These are phyloP conservation scores for Sphyrna mokarran DNA, from an alignment of 2,113 vertebrate species.

Conservation along the genomic window DNA sequence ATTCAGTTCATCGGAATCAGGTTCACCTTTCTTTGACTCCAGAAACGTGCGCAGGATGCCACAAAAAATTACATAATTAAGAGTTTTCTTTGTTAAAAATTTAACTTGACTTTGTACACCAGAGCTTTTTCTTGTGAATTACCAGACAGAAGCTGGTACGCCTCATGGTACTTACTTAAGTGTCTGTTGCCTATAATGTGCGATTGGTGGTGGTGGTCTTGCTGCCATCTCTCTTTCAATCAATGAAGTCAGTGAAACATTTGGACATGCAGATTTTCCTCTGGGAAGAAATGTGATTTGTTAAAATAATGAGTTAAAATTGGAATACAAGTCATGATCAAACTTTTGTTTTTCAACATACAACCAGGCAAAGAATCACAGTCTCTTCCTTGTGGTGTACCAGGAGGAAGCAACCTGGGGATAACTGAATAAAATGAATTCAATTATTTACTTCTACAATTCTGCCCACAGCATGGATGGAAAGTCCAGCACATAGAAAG, in stretches of 20 bases:
- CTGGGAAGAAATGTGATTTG: conserved; percentile 54
- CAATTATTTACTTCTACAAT: background rate
- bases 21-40: background rate
- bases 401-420: background rate
- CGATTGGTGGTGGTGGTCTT: conserved; percentile 80
- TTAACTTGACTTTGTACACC: background rate
- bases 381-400: background rate
- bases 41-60: background rate
- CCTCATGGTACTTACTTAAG: conserved; percentile 68
- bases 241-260: conserved; percentile 70
- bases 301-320: background rate
- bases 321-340: background rate
- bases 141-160: background rate
- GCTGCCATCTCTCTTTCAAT: conserved; percentile 74
- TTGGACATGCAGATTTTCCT: conserved; percentile 81
- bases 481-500: background rate
- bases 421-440: background rate
- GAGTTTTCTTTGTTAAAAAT: background rate
- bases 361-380: background rate
- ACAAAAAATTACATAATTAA: background rate
- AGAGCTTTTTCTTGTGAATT: background rate
- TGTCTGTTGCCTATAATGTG: conserved; percentile 79
- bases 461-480: no score
- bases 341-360: background rate
- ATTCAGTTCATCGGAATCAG: background rate